Percentiles rank a stretch among this genome's conserved stretches.
phyloP scores from a whole-genome alignment of 2,888 invertebrate species.

The Dasysyrphus albostriatus region DNA sequence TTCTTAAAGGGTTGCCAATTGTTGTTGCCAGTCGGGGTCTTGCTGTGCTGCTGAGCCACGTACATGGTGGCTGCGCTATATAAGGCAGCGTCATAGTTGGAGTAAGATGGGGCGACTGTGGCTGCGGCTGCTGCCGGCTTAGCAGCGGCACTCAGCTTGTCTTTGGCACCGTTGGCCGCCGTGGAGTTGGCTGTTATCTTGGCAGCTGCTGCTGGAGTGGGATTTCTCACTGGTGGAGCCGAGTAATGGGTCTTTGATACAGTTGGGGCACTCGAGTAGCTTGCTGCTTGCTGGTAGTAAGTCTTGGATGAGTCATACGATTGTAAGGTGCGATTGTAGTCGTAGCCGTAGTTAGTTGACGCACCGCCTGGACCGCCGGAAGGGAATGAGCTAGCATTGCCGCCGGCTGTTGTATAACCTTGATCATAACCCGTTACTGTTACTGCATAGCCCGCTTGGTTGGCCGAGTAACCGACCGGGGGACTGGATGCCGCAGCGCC shows the following conservation, averaged over 20 bases:
- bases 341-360: constrained; percentile 89
- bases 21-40: constrained; percentile 77
- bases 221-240: constrained; percentile 88
- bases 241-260: constrained; percentile 83
- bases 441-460: constrained; percentile 93
- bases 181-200: constrained; percentile 83
- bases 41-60: constrained; percentile 91
- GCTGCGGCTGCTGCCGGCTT: constrained; percentile 82
- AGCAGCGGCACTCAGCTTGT: constrained; percentile 79
- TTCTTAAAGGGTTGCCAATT: constrained; percentile 87
- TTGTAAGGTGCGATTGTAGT: constrained; percentile 87
- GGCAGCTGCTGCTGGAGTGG: constrained; percentile 86
- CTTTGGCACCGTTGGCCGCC: constrained; percentile 79
- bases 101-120: constrained; percentile 89
- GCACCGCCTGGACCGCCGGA: constrained; percentile 87
- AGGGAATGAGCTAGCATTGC: constrained; percentile 78
- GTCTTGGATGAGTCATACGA: constrained; percentile 93
- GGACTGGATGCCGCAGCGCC: constrained; percentile 89
- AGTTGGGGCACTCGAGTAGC: constrained; percentile 84
- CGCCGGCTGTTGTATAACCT: constrained; percentile 92
- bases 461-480: constrained; percentile 92
- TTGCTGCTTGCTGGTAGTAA: constrained; percentile 91
- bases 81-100: constrained; percentile 97
- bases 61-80: constrained; percentile 98
- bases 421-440: constrained; percentile 92